Base-by-base conservation (phyloP, 1,140 invertebrate species). In the Lordiphosa clarofinis region DNA sequence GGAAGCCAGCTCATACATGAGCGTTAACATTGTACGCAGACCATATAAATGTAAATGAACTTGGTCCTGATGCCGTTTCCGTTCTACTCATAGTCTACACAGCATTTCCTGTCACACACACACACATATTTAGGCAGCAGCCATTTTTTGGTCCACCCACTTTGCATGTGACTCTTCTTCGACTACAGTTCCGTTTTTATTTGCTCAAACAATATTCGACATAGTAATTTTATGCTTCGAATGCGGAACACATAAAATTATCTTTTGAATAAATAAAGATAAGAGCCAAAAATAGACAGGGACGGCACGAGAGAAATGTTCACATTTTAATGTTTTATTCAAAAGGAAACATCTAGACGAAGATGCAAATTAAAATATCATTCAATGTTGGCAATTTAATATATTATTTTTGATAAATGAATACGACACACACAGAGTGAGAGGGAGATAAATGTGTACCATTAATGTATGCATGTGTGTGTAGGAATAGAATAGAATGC, bases 251-350 rank as follows among this genome's bases (percentile, higher is more conserved):
- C 79, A 84, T 84, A 84, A 84, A 84, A 84, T 84, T 84, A 84
- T 84, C 78, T 84, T 84, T 84, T 84, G 78, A 84, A 84, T 84
- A 84, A 84, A 84, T 84, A 84, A 84, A 84, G 78, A 84, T 84
- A 84, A 84, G 78, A 84, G 78, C 55, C 56, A 68, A 39, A 38
- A 11, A 50, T 38, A 38, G 19, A 10, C 9, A 49, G 19, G 35
- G 48, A 70, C 44, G 54, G 15, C 47, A 36, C 28, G 50, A 56
- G 67, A 64, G 31, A 67, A 59, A 67, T 67, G 64, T 52, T 53
- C 50, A 62, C 69, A 86, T 84, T 84, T 84, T 73, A 84, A 84
- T 84, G 78, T 84, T 84, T 84, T 84, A 84, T 84, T 84, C 78
- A 84, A 86, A 86, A 84, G 78, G 78, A 84, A 84, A 82, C 76